Base-by-base conservation (phyloP, 2,888 invertebrate genomes). In the Prenolepis imparis region DNA sequence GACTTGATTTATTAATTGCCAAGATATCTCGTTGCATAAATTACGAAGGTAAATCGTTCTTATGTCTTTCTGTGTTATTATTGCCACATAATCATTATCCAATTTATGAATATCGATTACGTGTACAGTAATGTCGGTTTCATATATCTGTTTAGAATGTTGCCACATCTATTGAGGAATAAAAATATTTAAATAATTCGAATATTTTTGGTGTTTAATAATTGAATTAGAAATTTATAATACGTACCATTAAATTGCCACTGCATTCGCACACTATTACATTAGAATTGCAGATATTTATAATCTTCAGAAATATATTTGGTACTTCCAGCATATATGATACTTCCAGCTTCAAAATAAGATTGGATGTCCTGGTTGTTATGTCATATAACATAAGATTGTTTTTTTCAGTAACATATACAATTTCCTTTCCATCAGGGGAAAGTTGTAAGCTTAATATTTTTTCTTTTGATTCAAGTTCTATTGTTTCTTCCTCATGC, bases 381-480 rank as follows among this genome's bases (percentile, higher is more conserved):
- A 95, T 90, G 0, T 95, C 95, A 88, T 95, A 95, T 87, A 95
- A 94, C 57, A 94, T 95, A 0, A 96, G 95, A 0, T 90, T 90
- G 1, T 95, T 95, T 0, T 95, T 95, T 21, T 95, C 94, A 0
- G 95, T 94, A 0, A 95, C 95, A 90, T 95, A 96, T 12, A 96
- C 90, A 0, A 96, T 92, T 91, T 95, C 95, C 48, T 95, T 95
- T 87, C 95, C 96, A 92, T 96, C 95, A 0, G 95, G 95, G 0
- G 95, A 95, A 85, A 96, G 95, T 75, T 95, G 95, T 1, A 96
- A 93, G 5, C 93, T 92, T 1, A 95, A 95, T 70, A 96, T 95
- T 72, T 94, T 95, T 48, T 95, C 95, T 64, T 95, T 94, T 0
- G 94, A 94, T 28, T 95, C 94, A 3, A 94, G 91, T 93, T 96